These are phyloP conservation scores for Sylvietta virens DNA, from an alignment of 2,113 vertebrate species.

Conservation along the genomic window DNA sequence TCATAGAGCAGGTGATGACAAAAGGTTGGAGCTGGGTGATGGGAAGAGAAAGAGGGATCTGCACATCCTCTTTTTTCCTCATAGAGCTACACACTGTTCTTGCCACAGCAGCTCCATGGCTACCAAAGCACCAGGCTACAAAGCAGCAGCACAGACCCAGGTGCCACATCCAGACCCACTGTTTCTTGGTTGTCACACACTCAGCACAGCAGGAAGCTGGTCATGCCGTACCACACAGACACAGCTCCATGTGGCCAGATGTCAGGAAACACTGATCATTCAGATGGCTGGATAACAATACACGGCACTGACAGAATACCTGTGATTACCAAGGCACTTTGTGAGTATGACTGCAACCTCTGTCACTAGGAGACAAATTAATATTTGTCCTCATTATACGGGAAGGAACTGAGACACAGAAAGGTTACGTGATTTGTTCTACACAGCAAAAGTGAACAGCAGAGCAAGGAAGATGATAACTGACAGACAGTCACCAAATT, in stretches of 20 bases:
- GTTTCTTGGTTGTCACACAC: not conserved
- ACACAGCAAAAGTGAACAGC: not conserved
- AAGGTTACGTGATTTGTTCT: not conserved
- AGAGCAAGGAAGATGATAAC: not conserved
- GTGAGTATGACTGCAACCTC: not conserved
- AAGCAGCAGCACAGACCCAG: not conserved
- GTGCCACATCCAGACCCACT: not conserved
- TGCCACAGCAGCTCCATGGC: not conserved
- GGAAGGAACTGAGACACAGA: not conserved
- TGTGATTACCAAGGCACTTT: not conserved
- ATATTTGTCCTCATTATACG: slow-evolving; percentile 9
- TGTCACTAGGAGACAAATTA: slow-evolving; percentile 47
- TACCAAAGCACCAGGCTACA: not conserved
- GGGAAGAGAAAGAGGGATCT: not conserved
- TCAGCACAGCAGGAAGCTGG: not conserved
- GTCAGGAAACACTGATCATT: not conserved
- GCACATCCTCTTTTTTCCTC: not conserved
- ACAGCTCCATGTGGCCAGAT: not conserved
- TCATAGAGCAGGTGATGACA: not conserved
- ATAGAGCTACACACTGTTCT: not conserved
- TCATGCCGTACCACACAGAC: not conserved
- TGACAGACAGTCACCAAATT: not conserved
- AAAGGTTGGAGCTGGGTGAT: not conserved
- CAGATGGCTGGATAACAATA: not conserved
- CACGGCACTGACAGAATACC: not conserved